Base-by-base conservation (phyloP, 2,797 vertebrate species). In the Epinephelus malabaricus region DNA sequence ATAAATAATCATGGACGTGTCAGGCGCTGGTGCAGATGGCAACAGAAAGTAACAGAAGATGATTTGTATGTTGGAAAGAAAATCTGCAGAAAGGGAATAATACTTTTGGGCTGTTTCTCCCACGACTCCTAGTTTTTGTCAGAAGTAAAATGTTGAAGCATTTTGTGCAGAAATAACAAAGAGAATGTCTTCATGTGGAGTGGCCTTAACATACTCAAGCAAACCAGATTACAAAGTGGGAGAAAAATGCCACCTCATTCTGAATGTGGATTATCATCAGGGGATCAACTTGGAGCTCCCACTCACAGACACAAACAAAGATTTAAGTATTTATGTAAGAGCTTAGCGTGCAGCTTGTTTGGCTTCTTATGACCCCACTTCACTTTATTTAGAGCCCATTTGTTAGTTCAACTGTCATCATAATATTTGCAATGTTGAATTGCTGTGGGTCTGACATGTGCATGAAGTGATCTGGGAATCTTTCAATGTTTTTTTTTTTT, bases 271-370 rank as follows among this genome's bases (percentile, higher is more conserved):
- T 73, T 67, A 76, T 71, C 23, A 45, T 55, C 46, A 38, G 17
- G 18, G 49, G 73, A 67, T 76, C 49, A 62, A n/a, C 47, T 47
- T 50, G 10, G 54, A 65, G 18, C 3, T 50, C 61, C 25, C 14
- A 17, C 15, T 66, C 6, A 53, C 14, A 70, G 38, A 51, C 45
- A 63, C 12, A 81, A 71, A 72, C 63, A 54, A 67, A 1, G 30
- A 54, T 81, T 73, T 18, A 63, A 53, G 3, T 9, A 73, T 78
- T 79, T 69, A 58, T 77, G 18, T 75, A 74, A 69, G 49, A 79
- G 46, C 21, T 73, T 38, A 59, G 5, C 23, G 59, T 30, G 23
- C 19, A 47, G 69, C 13, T 58, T 69, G 23, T 74, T 77, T 63
- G 30, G 27, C 62, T 51, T 2, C 47, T 73, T 50, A 8, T 19